These are phyloP conservation scores for Batillaria attramentaria DNA, from an alignment of 1,140 invertebrate species.

Conservation along the genomic window DNA sequence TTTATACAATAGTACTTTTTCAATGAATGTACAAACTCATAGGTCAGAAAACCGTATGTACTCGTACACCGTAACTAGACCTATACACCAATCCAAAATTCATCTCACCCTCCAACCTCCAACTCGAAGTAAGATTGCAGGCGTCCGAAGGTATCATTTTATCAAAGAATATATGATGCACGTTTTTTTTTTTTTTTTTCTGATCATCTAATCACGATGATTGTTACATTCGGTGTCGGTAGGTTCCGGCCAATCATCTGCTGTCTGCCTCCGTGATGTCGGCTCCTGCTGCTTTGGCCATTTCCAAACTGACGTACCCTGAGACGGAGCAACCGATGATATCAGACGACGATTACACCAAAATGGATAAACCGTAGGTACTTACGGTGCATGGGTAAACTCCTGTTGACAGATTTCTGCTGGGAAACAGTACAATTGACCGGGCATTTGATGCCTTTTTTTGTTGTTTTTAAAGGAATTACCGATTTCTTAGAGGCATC, in stretches of 20 bases:
- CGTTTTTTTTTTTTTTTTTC: not conserved
- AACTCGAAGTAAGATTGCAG: not conserved
- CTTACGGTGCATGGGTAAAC: too few relatives aligned
- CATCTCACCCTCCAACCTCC: not conserved
- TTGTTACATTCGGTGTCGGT: slow-evolving; percentile 21
- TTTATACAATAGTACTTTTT: too few relatives aligned
- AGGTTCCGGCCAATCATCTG: slow-evolving; percentile 72
- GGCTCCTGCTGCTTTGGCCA: slow-evolving; percentile 90
- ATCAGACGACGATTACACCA: slow-evolving; percentile 42
- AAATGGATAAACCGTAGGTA: slow-evolving; percentile 50
- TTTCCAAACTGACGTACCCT: slow-evolving; percentile 91
- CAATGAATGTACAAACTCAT: too few relatives aligned
- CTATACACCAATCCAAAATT: not conserved
- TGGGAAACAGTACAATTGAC: too few relatives aligned
- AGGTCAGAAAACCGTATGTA: too few relatives aligned
- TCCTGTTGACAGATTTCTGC: too few relatives aligned
- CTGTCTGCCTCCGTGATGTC: slow-evolving; percentile 96
- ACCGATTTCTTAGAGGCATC: slow-evolving; percentile 69
- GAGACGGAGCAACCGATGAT: slow-evolving; percentile 74
- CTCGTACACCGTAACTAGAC: not conserved
- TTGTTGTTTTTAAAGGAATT: too few relatives aligned
- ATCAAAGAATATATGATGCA: not conserved
- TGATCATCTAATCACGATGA: not conserved
- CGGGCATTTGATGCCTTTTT: too few relatives aligned
- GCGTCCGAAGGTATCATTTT: not conserved